phyloP scores from a whole-genome alignment of 1,140 invertebrate species.

The Aricia agestis region DNA sequence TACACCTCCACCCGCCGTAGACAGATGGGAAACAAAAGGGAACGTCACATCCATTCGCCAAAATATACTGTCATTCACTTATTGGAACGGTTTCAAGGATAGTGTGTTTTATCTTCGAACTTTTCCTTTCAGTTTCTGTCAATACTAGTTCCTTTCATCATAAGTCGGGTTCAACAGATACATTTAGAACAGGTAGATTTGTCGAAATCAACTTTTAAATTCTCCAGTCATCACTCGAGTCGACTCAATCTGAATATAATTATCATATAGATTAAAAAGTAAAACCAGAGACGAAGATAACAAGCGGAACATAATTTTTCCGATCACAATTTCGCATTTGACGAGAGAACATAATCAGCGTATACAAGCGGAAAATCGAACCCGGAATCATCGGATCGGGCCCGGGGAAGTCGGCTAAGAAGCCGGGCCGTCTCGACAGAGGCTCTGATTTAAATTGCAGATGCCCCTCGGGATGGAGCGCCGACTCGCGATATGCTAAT shows the following conservation, averaged over 20 bases:
- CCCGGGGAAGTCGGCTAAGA: slow-evolving; percentile 64
- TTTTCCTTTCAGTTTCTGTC: slow-evolving; percentile 1
- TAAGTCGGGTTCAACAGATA: neutral
- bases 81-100: neutral
- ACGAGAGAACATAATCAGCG: slow-evolving; percentile 57
- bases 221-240: neutral
- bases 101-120: neutral
- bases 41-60: neutral
- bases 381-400: slow-evolving; percentile 68
- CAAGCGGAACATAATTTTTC: slow-evolving; percentile 13
- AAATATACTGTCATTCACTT: neutral
- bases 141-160: neutral
- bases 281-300: neutral
- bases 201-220: neutral
- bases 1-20: neutral
- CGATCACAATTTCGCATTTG: slow-evolving; percentile 17
- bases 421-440: slow-evolving; percentile 58
- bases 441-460: slow-evolving; percentile 72
- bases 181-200: neutral
- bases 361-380: slow-evolving; percentile 71
- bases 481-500: slow-evolving; percentile 73
- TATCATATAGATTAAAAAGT: neutral
- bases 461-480: slow-evolving; percentile 58
- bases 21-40: neutral
- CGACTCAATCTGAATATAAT: neutral